Conservation (phyloP, 2,113 vertebrate species). For the western clawed frog (Xenopus tropicalis) region UCB_Xtro_10.0 CM004452.2:50265501-50266000, state of each 20-base stretch:
- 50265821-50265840: background rate
- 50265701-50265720: too few relatives aligned
- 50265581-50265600: too few relatives aligned
- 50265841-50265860: background rate
- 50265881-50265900: background rate
- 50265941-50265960: slow-evolving; percentile 60
- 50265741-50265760: too few relatives aligned
- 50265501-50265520: slow-evolving; percentile 96
- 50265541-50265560: slow-evolving; percentile 69
- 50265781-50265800: too few relatives aligned
- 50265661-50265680: too few relatives aligned
- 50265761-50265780: too few relatives aligned
- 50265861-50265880: background rate
- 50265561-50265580: slow-evolving; percentile 61
- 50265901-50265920: background rate
- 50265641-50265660: too few relatives aligned
- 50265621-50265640: too few relatives aligned
- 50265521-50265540: slow-evolving; percentile 90
- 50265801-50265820: background rate
- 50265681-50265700: too few relatives aligned
- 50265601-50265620: too few relatives aligned
- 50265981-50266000: slow-evolving; percentile 74
- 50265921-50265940: background rate
- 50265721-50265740: too few relatives aligned
- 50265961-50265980: slow-evolving; percentile 73